A percentile compares a stretch with the other conserved stretches of the same genome.
Evolutionary conservation across 2,888 invertebrate species (phyloP).

Genomic region (Dolomedes plantarius): DNA sequence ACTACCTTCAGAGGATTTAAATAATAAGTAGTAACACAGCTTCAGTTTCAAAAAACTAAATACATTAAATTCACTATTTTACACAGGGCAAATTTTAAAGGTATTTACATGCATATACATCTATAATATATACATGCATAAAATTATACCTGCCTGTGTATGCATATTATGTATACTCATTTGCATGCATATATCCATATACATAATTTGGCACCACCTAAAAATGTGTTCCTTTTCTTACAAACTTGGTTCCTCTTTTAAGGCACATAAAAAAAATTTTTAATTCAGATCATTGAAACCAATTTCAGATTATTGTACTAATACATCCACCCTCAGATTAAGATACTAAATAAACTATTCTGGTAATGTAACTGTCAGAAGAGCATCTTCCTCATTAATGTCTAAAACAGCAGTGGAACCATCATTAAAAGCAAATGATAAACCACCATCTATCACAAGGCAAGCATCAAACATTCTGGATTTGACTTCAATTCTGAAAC

Average conservation of each 20-base stretch:
- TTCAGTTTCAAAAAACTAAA: too few species aligned
- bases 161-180: too few species aligned
- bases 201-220: too few species aligned
- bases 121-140: too few species aligned
- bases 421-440: slow-evolving; percentile 94
- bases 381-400: slow-evolving; percentile 89
- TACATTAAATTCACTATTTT: too few species aligned
- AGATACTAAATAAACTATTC: slow-evolving; percentile 30
- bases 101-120: too few species aligned
- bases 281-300: background rate
- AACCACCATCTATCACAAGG: slow-evolving; percentile 95
- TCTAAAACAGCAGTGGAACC: slow-evolving; percentile 91
- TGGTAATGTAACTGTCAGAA: slow-evolving; percentile 83
- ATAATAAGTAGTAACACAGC: too few species aligned
- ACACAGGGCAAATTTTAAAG: too few species aligned
- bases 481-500: slow-evolving; percentile 83
- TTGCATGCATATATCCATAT: too few species aligned
- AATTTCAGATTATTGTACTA: background rate
- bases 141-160: too few species aligned
- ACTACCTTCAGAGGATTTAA: too few species aligned
- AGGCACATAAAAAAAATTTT: background rate
- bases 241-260: background rate
- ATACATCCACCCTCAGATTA: background rate
- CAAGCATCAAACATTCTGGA: slow-evolving; percentile 94
- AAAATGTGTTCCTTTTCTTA: too few species aligned